Evolutionary conservation across 1,140 invertebrate genomes (phyloP), one percentile per base, ranked within the genome.

Genomic region (Plodia interpunctella): DNA sequence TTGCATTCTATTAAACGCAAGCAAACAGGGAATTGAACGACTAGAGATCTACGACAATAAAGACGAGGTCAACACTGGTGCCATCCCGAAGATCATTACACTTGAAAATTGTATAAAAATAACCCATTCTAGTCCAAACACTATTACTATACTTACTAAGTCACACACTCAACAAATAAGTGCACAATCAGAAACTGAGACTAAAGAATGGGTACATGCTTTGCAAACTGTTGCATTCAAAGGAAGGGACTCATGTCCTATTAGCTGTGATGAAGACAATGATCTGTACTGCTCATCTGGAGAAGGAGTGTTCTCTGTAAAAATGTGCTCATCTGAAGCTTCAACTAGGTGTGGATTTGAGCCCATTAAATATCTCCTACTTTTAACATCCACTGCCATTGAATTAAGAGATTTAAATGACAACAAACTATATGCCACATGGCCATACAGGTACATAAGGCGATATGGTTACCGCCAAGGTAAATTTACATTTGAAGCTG

Each of bases 401-500:
- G 94, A 95, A 81, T 80, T 96, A 59, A 91, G 93, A 78, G 93
- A 94, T 72, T 76, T 88, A n/a, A 92, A 93, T 68, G 91, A 93
- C 65, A 91, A 91, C 60, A 91, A 91, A 61, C 78, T 94, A 6
- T 86, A 95, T 57, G 95, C 92, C 63, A 95, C 93, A n/a, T 97
- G 96, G 96, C 96, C 96, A 38, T 97, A 96, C 81, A 92, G 93
- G 65, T 96, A 94, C 74, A 97, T 97, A 62, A 91, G 96, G 57
- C 90, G 94, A 59, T 97, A 97, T 86, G 96, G 96, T 19, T 95
- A 95, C 66, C 93, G 93, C 61, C 92, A 94, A 69, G 94, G 94
- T 35, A 95, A 94, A 76, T 97, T 97, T 76, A 96, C 94, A 17
- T 96, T 97, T 87, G 96, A 97, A 91, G 96, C 96, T n/a, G 96